Evolutionary conservation across 2,888 invertebrate genomes (phyloP).

Genomic region (Aphrophora alni): DNA sequence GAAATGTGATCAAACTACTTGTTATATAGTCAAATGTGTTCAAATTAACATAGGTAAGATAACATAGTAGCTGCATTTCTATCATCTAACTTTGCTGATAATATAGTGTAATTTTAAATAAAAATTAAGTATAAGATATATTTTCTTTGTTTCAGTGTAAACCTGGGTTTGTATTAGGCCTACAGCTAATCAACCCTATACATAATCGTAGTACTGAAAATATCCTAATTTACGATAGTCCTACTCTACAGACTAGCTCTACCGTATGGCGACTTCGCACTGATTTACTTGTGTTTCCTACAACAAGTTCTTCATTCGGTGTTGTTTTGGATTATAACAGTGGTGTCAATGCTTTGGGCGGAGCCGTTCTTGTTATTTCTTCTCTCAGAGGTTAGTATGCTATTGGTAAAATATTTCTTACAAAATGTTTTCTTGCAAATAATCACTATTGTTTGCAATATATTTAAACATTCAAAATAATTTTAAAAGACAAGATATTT

Average conservation of each 20-base stretch:
- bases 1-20: too few relatives aligned
- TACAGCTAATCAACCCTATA: constrained; percentile 90
- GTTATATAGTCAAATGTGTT: too few relatives aligned
- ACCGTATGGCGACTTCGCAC: constrained; percentile 78
- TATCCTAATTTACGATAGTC: constrained; percentile 77
- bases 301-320: constrained; percentile 83
- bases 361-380: constrained; percentile 69
- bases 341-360: constrained; percentile 79
- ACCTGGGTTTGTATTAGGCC: constrained; percentile 85
- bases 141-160: constrained; percentile 65
- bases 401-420: too few relatives aligned
- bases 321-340: constrained; percentile 81
- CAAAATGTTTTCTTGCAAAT: not conserved
- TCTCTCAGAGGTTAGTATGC: constrained; percentile 43
- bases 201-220: constrained; percentile 87
- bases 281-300: constrained; percentile 89
- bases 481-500: not conserved
- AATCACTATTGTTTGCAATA: too few relatives aligned
- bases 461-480: too few relatives aligned
- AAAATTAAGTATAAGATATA: too few relatives aligned
- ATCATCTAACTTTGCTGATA: too few relatives aligned
- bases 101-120: too few relatives aligned
- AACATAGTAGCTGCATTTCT: too few relatives aligned
- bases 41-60: too few relatives aligned
- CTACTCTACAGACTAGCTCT: constrained; percentile 45